Conservation (phyloP, 2,888 invertebrate genomes). For the Amitus sp. region DNA sequence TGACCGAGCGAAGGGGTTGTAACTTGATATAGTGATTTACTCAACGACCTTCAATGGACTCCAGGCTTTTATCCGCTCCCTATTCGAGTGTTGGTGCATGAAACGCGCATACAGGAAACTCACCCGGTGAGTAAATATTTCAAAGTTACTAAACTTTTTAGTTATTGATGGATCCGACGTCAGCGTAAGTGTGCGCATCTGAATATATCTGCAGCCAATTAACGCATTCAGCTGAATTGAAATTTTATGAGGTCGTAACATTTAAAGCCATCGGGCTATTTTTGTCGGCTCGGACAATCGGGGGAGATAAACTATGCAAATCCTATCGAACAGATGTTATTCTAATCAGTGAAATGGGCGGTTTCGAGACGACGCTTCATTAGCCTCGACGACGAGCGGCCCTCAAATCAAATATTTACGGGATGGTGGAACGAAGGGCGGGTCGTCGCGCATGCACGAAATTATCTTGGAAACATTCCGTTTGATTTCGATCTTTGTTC, state of each 20-base stretch:
- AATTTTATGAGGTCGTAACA: background rate
- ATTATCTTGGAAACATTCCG: background rate
- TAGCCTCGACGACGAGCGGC: background rate
- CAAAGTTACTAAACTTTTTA: conserved; percentile 28
- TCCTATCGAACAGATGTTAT: background rate
- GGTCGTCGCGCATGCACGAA: background rate
- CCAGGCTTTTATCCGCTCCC: background rate
- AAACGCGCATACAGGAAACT: too few relatives aligned
- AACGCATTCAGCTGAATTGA: background rate
- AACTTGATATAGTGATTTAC: conserved; percentile 6
- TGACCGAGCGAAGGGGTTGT: conserved; percentile 12
- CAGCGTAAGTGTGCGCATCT: too few relatives aligned
- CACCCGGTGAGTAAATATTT: conserved; percentile 32
- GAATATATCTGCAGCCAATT: too few relatives aligned
- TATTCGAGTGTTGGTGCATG: background rate
- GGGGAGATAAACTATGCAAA: background rate
- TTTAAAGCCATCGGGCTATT: background rate
- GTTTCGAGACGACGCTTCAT: too few relatives aligned
- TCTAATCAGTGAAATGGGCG: background rate
- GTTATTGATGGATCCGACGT: conserved; percentile 21
- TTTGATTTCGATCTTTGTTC: too few relatives aligned
- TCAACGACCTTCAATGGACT: conserved; percentile 4
- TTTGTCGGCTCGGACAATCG: background rate
- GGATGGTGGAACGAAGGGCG: background rate
- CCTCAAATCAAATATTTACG: background rate